Evolutionary conservation across 2,797 vertebrate genomes (phyloP).

Genomic region (Numenius phaeopus): DNA sequence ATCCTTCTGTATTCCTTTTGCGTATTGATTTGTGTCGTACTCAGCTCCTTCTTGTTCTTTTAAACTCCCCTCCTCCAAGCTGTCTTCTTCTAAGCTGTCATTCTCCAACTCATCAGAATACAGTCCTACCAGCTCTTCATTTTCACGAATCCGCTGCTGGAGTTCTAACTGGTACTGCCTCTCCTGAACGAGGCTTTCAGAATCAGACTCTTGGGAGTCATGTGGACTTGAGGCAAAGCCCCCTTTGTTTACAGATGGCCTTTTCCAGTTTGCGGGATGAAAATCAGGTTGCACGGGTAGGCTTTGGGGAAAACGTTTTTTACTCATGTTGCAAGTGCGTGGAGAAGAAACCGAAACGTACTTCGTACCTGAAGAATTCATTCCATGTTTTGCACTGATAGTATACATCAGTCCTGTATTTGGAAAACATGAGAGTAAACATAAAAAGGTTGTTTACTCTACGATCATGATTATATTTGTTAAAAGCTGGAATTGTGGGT

Average conservation of each 20-base stretch:
- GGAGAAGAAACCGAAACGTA: not conserved
- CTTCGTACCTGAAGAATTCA: not conserved
- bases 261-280: slow-evolving; percentile 12
- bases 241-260: not conserved
- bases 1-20: not conserved
- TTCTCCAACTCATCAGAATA: not conserved
- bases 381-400: not conserved
- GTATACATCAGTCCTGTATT: not conserved
- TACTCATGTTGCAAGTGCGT: not conserved
- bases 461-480: not conserved
- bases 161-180: slow-evolving; percentile 55
- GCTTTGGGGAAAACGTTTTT: not conserved
- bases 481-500: not conserved
- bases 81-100: slow-evolving; percentile 79
- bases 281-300: not conserved
- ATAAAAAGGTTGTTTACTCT: not conserved
- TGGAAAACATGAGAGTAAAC: not conserved
- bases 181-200: slow-evolving; percentile 76
- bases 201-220: slow-evolving; percentile 78
- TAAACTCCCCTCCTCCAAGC: not conserved
- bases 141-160: not conserved
- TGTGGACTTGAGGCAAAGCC: not conserved
- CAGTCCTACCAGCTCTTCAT: not conserved
- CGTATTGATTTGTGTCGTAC: not conserved
- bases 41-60: not conserved